A percentile compares a stretch with the other conserved stretches of the same genome.
Conservation (phyloP, 92 coral and sea anemone species). For the Epizoanthus scotinus region DNA sequence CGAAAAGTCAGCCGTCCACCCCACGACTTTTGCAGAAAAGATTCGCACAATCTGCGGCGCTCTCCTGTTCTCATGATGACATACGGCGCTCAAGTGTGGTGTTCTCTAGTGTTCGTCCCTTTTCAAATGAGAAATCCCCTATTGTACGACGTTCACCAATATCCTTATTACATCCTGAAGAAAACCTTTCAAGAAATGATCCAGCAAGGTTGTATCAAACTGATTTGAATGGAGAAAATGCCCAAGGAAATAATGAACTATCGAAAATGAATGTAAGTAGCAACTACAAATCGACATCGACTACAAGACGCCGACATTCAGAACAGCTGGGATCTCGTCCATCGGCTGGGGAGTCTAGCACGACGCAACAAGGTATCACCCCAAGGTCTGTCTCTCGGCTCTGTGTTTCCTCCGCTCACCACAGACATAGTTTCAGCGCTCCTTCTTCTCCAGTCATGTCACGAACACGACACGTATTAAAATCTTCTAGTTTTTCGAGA, state of each 20-base stretch:
- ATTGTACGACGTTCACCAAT: background rate
- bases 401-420: too few relatives aligned
- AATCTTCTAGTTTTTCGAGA: conserved; percentile 22
- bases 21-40: background rate
- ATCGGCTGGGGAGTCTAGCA: background rate
- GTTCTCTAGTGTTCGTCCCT: conserved; percentile 1
- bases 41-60: background rate
- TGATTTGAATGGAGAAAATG: background rate
- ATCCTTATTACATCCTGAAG: background rate
- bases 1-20: background rate
- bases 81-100: background rate
- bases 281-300: background rate
- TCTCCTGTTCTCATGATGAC: background rate
- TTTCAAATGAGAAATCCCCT: background rate
- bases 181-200: background rate
- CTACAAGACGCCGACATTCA: conserved; percentile 10
- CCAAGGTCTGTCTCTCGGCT: background rate
- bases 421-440: conserved; percentile 2
- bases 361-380: too few relatives aligned
- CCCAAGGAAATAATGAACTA: background rate
- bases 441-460: conserved; percentile 24
- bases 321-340: background rate
- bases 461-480: conserved; percentile 1
- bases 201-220: background rate
- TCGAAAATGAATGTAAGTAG: too few relatives aligned